Percentiles rank a stretch among this genome's conserved stretches.
phyloP scores from a whole-genome alignment of 2,113 vertebrate species.

The Telmatochromis sp. region DNA sequence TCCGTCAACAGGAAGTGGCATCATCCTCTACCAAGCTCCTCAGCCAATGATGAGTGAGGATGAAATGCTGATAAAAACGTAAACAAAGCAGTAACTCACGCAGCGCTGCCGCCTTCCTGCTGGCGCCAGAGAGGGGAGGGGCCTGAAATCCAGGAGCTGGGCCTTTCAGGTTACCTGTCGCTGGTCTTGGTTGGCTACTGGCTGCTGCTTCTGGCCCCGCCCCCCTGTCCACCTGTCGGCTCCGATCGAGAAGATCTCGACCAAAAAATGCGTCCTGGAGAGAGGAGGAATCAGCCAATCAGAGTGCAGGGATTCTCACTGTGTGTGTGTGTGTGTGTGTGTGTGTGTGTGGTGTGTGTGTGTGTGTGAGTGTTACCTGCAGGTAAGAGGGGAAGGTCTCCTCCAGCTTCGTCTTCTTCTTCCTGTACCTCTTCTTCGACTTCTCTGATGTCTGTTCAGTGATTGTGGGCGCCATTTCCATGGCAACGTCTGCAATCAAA shows the following conservation, averaged over 20 bases:
- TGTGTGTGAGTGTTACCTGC: constrained; percentile 70
- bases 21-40: not conserved
- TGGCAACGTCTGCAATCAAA: constrained; percentile 63
- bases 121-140: constrained; percentile 74
- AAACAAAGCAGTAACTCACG: constrained; percentile 61
- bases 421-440: constrained; percentile 93
- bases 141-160: constrained; percentile 66
- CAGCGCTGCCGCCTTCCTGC: constrained; percentile 74
- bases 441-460: constrained; percentile 80
- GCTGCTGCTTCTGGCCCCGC: not conserved
- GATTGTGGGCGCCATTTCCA: constrained; percentile 67
- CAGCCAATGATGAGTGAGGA: constrained; percentile 5
- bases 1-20: not conserved
- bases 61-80: not conserved
- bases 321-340: fast-evolving
- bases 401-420: constrained; percentile 95
- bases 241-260: constrained; percentile 85
- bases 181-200: not conserved
- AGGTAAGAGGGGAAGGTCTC: constrained; percentile 92
- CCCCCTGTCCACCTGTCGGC: constrained; percentile 75
- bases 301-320: not conserved
- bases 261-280: constrained; percentile 95
- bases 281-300: not conserved
- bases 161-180: constrained; percentile 50
- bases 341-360: not conserved